Evolutionary conservation across 35 echinoderm and acorn worm species (phyloP), one percentile per base, ranked within the genome.

Genomic region (Ptychodera flava): DNA sequence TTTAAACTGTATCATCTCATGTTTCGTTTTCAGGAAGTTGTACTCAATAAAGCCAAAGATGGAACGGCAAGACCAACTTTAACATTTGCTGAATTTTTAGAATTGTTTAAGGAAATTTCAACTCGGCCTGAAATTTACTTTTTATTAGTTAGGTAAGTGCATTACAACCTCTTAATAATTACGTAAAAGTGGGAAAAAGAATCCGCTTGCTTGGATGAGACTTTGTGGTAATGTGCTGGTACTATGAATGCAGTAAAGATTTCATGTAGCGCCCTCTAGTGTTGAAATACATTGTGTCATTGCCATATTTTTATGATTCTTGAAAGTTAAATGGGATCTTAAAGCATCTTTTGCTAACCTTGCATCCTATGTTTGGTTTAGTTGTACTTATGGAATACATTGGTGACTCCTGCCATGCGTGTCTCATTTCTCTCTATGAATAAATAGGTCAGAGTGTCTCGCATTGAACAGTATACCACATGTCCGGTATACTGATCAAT

Each of bases 81-180:
- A 31, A 91, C 87, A 29, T 93, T 91, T 90, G 77, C 78, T 28
- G 95, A 97, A 89, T 97, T 97, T 84, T 36, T 93, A 36, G 95
- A 97, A 77, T 87, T 97, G 6, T 97, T 97, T 84, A 97, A 97
- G 84, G 95, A 97, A 35, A 97, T 93, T 87, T 90, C 95, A 36
- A 97, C 95, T 27, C 88, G 95, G 89, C 95, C 95, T 78, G 95
- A 97, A 85, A 97, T 97, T 16, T 97, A 97, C 78, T 97, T 97
- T 83, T 79, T 97, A 28, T 75, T 97, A 30, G 95, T 97, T 16
- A 88, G 95, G 95, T 97, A 76, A 93, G 95, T 82, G 1, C 27
- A 77, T 35, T 16, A 1, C 52, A 31, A 36, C 31, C 34, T 15
- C n/a, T 87, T 27, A 29, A 28, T 28, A 33, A 33, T 28, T 28